Percentiles rank a stretch among this genome's conserved stretches.
Conservation (phyloP, 2,113 vertebrate species). For the Calcarius ornatus region DNA sequence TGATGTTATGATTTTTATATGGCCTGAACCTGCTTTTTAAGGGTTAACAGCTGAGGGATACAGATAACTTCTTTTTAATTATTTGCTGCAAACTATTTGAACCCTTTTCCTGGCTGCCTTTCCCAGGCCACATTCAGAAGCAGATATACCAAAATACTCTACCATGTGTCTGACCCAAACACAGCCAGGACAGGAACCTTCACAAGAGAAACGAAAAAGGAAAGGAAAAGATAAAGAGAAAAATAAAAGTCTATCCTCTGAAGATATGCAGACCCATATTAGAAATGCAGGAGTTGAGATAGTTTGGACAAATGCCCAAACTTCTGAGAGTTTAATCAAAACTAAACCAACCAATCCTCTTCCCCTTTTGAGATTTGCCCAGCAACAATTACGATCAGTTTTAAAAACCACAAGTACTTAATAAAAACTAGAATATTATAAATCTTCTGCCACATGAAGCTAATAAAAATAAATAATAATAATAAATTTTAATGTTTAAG, state of each 20-base stretch:
- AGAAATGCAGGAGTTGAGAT: constrained; percentile 9
- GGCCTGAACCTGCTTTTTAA: background rate
- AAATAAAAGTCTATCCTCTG: constrained; percentile 1
- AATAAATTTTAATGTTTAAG: constrained; percentile 57
- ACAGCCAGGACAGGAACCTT: background rate
- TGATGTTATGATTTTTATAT: background rate
- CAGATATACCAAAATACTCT: background rate
- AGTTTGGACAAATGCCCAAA: constrained; percentile 57
- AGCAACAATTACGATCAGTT: constrained; percentile 50
- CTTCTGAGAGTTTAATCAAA: constrained; percentile 59
- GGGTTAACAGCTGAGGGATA: background rate
- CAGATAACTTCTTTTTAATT: background rate
- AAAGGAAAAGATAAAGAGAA: constrained; percentile 24
- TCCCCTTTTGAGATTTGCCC: constrained; percentile 45
- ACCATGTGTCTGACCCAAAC: background rate
- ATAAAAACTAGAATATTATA: constrained; percentile 63
- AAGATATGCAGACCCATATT: constrained; percentile 17
- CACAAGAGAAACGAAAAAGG: background rate
- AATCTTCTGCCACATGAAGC: constrained; percentile 55
- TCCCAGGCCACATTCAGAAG: background rate
- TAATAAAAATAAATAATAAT: constrained; percentile 71
- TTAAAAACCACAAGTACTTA: constrained; percentile 58
- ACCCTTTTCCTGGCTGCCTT: background rate
- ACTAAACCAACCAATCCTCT: constrained; percentile 41
- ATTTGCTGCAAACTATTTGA: background rate